Evolutionary conservation across 2,888 invertebrate genomes (phyloP), one percentile per base, ranked within the genome.

Genomic region (Nomada fabriciana): DNA sequence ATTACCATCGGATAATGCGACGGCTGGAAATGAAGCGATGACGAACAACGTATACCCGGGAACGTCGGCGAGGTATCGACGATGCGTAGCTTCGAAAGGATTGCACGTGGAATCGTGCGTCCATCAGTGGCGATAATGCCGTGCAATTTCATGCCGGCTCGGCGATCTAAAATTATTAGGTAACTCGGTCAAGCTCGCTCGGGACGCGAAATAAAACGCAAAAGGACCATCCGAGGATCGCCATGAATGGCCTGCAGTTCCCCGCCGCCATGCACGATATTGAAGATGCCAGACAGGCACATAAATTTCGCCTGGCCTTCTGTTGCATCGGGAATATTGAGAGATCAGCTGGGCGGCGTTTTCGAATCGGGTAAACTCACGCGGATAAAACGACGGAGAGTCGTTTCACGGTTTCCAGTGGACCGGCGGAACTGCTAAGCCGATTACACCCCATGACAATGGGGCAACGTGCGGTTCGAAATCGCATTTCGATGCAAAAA

Each of bases 81-180:
- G 63, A 53, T 72, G 74, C 36, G 75, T 68, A 81, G 72, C 71
- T 60, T 15, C 65, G 23, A 72, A 78, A 47, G 47, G 47, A 80
- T 84, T 82, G 70, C 64, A 47, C 47, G 61, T 47, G 61, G 53
- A 80, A 70, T 71, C 81, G 65, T 55, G 69, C 52, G 72, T 82
- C 73, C 73, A 57, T 84, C 81, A 82, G 82, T 75, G 67, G 60
- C 74, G 82, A 82, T 89, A 88, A 90, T 90, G 69, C 79, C 76
- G 83, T 89, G 80, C 86, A 88, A 90, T 90, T 89, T 87, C 73
- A 76, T 61, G 78, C 47, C 63, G 76, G 61, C 80, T 59, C 61
- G 75, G 76, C 42, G 80, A 80, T 84, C 74, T 84, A 71, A 90
- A 90, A 91, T 89, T 89, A 90, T 89, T 86, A 86, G 88, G 88